Evolutionary conservation across 2,797 vertebrate species (phyloP).

Genomic region (Malurus splendens): DNA sequence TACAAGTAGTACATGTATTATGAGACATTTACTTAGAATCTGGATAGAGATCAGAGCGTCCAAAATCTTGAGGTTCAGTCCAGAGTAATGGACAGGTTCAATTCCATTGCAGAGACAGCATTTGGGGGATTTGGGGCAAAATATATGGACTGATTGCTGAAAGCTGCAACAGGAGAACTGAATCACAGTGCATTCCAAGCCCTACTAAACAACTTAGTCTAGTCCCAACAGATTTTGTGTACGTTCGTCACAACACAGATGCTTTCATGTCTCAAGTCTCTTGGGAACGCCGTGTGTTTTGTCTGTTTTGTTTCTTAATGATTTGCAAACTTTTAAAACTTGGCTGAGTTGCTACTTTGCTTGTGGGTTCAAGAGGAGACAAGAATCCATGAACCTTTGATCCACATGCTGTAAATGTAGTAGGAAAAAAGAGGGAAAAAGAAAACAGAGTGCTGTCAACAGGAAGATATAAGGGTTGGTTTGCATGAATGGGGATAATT

Average conservation of each 20-base stretch:
- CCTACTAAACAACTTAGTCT: background rate
- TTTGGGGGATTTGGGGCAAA: background rate
- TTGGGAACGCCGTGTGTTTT: slow-evolving; percentile 9
- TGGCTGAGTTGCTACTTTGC: slow-evolving; percentile 10
- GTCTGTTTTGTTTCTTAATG: slow-evolving; percentile 35
- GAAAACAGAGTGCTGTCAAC: slow-evolving; percentile 9
- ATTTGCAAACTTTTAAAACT: slow-evolving; percentile 38
- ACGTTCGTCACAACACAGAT: background rate
- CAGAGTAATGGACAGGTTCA: background rate
- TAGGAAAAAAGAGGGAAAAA: background rate
- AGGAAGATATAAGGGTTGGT: background rate
- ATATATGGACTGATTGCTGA: background rate
- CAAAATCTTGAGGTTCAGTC: background rate
- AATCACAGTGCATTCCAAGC: slow-evolving; percentile 1
- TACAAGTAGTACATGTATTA: background rate
- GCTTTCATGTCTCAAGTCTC: slow-evolving; percentile 26
- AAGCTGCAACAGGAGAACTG: background rate
- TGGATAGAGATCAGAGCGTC: background rate
- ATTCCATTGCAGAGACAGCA: background rate
- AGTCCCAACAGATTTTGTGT: slow-evolving; percentile 12
- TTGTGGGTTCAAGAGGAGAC: slow-evolving; percentile 32
- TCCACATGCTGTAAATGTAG: slow-evolving; percentile 7
- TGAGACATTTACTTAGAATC: background rate
- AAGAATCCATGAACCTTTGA: slow-evolving; percentile 21
- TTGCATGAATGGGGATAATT: slow-evolving; percentile 21